These are phyloP conservation scores for Amniataba percoides DNA, from an alignment of 2,797 vertebrate species.

Conservation along the genomic window DNA sequence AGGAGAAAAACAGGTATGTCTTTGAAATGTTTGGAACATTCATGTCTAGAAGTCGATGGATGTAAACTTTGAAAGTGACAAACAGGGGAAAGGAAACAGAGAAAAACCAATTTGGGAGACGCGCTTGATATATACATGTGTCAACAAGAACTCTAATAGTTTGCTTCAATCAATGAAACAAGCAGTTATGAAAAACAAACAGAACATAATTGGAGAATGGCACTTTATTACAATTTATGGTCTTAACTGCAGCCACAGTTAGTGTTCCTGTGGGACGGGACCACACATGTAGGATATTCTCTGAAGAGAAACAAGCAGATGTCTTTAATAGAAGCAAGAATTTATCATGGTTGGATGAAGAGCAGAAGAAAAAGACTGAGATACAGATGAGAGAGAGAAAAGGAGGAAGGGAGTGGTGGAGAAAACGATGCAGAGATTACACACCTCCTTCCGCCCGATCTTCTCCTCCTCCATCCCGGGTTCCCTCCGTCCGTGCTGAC, in stretches of 20 bases:
- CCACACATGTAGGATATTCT: constrained; percentile 1
- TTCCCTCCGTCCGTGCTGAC: constrained; percentile 74
- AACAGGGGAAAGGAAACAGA: constrained; percentile 22
- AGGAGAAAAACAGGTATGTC: not conserved
- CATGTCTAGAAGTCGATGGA: constrained; percentile 17
- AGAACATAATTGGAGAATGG: constrained; percentile 38
- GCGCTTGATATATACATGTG: constrained; percentile 35
- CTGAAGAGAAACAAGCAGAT: constrained; percentile 23
- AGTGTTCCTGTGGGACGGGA: constrained; percentile 18
- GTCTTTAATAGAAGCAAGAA: constrained; percentile 36
- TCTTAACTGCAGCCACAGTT: constrained; percentile 7
- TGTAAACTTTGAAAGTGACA: constrained; percentile 34
- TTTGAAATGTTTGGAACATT: constrained; percentile 10
- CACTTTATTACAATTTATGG: constrained; percentile 37
- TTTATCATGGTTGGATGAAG: constrained; percentile 3
- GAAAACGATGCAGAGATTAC: constrained; percentile 51
- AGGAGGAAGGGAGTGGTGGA: constrained; percentile 10
- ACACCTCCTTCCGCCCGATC: constrained; percentile 56
- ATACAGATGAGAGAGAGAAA: constrained; percentile 6
- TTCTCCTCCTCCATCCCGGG: constrained; percentile 57
- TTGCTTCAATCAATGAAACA: constrained; percentile 50
- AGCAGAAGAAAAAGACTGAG: constrained; percentile 2
- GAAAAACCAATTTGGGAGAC: constrained; percentile 40
- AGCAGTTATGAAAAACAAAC: constrained; percentile 46
- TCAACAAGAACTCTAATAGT: constrained; percentile 49